Conservation (phyloP, 2,797 vertebrate species). For the Sebastiscus albofasciatus region DNA sequence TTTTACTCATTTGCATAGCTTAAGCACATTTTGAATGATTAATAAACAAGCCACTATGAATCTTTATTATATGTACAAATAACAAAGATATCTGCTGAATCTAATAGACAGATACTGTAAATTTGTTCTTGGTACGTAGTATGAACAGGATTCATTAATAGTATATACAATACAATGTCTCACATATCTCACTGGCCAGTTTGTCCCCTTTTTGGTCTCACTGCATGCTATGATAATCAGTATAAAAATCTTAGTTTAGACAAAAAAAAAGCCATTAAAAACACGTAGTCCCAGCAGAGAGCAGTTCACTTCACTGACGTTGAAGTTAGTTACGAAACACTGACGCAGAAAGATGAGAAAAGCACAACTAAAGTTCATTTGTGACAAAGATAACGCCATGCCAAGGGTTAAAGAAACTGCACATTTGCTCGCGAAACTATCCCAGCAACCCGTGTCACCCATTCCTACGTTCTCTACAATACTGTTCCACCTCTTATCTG, state of each 20-base stretch:
- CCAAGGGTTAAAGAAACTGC: slow-evolving; percentile 29
- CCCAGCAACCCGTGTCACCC: neutral
- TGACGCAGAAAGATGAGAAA: slow-evolving; percentile 13
- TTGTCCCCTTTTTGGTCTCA: slow-evolving; percentile 56
- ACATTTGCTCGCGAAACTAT: slow-evolving; percentile 5
- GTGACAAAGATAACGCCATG: neutral
- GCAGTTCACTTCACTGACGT: neutral
- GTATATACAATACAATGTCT: slow-evolving; percentile 33
- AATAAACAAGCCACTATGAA: slow-evolving; percentile 20
- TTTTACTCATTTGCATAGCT: slow-evolving; percentile 41
- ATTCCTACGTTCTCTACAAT: slow-evolving; percentile 26
- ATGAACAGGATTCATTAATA: slow-evolving; percentile 26
- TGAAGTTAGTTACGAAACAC: slow-evolving; percentile 31
- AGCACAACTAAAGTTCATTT: neutral
- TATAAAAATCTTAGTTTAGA: slow-evolving; percentile 7
- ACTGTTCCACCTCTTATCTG: slow-evolving; percentile 58
- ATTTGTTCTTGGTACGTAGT: slow-evolving; percentile 36
- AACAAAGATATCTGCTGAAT: slow-evolving; percentile 11
- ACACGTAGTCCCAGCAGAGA: neutral
- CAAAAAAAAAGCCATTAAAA: slow-evolving; percentile 7
- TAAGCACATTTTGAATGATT: slow-evolving; percentile 45
- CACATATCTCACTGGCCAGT: slow-evolving; percentile 29
- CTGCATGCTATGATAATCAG: slow-evolving; percentile 32
- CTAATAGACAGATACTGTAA: neutral
- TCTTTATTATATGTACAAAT: slow-evolving; percentile 37